phyloP scores from a whole-genome alignment of 2,797 vertebrate species.

The Tokudaia muenninki region DNA sequence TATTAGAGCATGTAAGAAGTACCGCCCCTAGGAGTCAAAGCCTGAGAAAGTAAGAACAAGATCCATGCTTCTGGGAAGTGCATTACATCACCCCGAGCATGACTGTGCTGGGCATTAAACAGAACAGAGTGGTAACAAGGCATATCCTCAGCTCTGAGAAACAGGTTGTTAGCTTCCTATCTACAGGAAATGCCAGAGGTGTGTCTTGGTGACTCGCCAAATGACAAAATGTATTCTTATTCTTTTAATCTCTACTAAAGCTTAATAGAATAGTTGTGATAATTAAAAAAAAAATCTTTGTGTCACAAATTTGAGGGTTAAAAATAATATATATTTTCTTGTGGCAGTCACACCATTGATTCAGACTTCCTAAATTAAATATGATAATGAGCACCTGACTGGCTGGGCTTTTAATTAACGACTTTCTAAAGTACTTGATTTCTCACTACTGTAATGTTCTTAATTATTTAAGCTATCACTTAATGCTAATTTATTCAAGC shows the following conservation, averaged over 20 bases:
- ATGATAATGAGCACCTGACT: constrained; percentile 49
- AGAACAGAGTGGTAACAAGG: background rate
- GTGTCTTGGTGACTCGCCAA: background rate
- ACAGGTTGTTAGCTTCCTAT: background rate
- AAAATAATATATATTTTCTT: background rate
- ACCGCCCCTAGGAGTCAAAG: background rate
- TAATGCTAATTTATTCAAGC: constrained; percentile 52
- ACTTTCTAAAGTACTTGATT: constrained; percentile 41
- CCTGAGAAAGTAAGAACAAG: background rate
- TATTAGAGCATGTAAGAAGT: background rate
- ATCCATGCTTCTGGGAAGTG: background rate
- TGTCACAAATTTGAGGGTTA: background rate
- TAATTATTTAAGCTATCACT: constrained; percentile 53
- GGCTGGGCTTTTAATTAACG: constrained; percentile 47
- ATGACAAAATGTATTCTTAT: background rate
- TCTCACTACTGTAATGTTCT: constrained; percentile 6
- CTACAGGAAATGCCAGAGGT: background rate
- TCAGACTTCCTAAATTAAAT: constrained; percentile 18
- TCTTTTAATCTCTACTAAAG: background rate
- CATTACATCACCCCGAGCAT: no score
- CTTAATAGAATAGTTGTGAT: background rate
- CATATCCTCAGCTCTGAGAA: background rate
- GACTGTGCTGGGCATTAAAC: background rate
- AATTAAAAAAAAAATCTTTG: background rate
- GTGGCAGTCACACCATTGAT: background rate